These are phyloP conservation scores for Hyla sarda DNA, from an alignment of 2,113 vertebrate species.

Conservation along the genomic window DNA sequence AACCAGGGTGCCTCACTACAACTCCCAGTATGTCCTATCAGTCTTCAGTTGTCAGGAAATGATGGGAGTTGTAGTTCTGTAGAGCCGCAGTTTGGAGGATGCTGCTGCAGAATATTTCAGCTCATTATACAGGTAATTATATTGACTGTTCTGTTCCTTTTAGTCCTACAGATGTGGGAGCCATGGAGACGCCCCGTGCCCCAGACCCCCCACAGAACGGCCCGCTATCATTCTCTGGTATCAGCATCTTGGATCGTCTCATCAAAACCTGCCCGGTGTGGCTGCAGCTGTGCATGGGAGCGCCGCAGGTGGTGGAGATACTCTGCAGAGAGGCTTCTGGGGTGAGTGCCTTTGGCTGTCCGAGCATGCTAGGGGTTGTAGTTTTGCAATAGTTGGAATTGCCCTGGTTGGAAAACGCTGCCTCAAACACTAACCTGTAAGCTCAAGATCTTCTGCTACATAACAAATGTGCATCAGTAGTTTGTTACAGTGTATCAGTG, in stretches of 20 bases:
- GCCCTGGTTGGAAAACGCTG: neutral
- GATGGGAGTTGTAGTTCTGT: too few species aligned
- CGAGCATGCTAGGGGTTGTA: too few species aligned
- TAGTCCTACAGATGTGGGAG: constrained; percentile 52
- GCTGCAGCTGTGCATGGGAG: constrained; percentile 81
- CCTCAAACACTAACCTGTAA: neutral
- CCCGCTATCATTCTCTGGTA: constrained; percentile 65
- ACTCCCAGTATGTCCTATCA: too few species aligned
- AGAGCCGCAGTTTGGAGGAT: too few species aligned
- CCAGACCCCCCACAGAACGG: constrained; percentile 41
- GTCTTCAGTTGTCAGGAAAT: too few species aligned
- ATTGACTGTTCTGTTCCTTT: neutral
- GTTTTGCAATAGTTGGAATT: too few species aligned
- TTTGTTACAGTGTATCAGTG: constrained; percentile 2
- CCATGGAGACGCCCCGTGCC: constrained; percentile 35
- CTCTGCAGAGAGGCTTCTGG: constrained; percentile 79
- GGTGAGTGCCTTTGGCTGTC: constrained; percentile 76
- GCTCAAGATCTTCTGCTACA: neutral
- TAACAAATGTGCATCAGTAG: too few species aligned
- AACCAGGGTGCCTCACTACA: too few species aligned
- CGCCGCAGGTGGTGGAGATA: constrained; percentile 69
- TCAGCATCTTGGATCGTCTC: constrained; percentile 84
- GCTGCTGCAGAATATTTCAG: neutral
- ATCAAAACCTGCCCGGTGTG: constrained; percentile 84
- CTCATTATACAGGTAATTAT: neutral